A percentile compares a stretch with the other conserved stretches of the same genome.
Conservation (phyloP, 2,113 vertebrate genomes). For the Morone saxatilis region DNA sequence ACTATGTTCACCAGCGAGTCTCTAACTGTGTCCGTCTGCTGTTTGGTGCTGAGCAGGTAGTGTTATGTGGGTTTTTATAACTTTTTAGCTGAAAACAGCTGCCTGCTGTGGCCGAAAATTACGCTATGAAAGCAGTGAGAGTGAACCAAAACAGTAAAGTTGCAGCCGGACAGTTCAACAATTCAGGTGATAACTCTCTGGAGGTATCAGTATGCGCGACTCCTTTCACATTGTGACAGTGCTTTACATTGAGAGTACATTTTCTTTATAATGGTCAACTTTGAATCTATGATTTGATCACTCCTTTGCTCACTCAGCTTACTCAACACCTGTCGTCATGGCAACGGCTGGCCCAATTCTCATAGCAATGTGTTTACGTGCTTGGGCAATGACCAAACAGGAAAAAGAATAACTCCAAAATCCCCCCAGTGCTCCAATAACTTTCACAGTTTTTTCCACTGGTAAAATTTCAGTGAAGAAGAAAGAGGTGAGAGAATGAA, state of each 20-base stretch:
- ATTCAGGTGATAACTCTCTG: not conserved
- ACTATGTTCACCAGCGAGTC: not conserved
- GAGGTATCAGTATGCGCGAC: not conserved
- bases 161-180: not conserved
- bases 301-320: slow-evolving; percentile 44
- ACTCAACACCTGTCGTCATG: slow-evolving; percentile 54
- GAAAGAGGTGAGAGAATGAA: slow-evolving; percentile 10
- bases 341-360: slow-evolving; percentile 53
- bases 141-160: no score
- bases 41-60: not conserved
- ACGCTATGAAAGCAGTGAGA: no score
- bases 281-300: slow-evolving; percentile 38
- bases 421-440: slow-evolving; percentile 13
- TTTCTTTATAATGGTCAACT: not conserved
- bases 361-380: slow-evolving; percentile 55
- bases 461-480: not conserved
- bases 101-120: no score
- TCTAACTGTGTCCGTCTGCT: not conserved
- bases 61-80: not conserved
- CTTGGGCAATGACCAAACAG: slow-evolving; percentile 56
- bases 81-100: not conserved
- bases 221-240: not conserved
- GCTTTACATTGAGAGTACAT: not conserved
- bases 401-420: slow-evolving; percentile 39
- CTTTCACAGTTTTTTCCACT: not conserved